Evolutionary conservation across 2,888 invertebrate species (phyloP), one percentile per base, ranked within the genome.

Genomic region (Acanthosoma haemorrhoidale): DNA sequence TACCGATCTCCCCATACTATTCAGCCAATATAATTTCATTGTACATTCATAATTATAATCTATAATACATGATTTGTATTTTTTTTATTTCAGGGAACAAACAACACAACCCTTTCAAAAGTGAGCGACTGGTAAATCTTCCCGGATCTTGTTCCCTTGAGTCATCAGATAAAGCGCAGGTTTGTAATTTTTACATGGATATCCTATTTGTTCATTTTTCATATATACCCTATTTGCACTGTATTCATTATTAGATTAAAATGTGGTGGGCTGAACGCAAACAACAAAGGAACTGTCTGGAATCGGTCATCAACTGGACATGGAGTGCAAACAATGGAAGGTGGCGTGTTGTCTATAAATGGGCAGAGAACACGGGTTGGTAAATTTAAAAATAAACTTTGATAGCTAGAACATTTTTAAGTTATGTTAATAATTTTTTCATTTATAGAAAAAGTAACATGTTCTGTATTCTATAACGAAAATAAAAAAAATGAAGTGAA

Each of bases 381-480:
- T 57, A n/a, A 15, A 57, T 25, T 25, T 1, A 16, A 15, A 15
- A 38, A 38, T 38, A 38, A 1, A 38, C 15, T 38, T 8, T 15
- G 15, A 15, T 38, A 15, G 1, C 15, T 5, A 39, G 6, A 9
- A 1, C 9, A 32, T 41, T 41, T 32, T 32, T 32, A 9, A 32
- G 16, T 43, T 43, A 18, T 11, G 11, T 43, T 43, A 13, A 21
- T 13, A 36, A 38, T 18, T 34, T 36, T 6, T 63, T 36, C 34
- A 13, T 15, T 41, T 67, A 1, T 18, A 71, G 71, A 39, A 2
- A 57, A 13, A 34, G 69, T 59, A 3, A 21, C 11, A 11, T 51
- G 69, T 32, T 64, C 68, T 16, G 60, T 71, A 9, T 66, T 41
- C 29, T 71, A 71, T 34, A 29, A 69, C 32, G 58, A 16, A 8